Conservation (phyloP, 1,140 invertebrate species). For the Platorchestia sp. region DNA sequence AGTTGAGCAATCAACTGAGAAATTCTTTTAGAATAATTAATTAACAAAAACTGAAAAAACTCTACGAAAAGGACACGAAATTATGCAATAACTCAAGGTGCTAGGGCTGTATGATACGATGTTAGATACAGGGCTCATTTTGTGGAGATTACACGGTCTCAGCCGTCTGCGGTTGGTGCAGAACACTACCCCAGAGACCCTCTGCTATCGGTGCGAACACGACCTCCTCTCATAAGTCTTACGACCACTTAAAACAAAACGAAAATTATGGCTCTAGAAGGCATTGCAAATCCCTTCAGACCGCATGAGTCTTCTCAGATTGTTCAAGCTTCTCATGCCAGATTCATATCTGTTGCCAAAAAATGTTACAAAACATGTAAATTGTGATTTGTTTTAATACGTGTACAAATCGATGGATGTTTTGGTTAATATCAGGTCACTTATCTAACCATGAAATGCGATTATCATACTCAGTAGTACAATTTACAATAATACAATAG, state of each 20-base stretch:
- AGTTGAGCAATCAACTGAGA: not conserved
- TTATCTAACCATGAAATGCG: not conserved
- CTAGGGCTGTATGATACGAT: not conserved
- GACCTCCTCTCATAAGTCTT: not conserved
- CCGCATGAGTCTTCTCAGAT: not conserved
- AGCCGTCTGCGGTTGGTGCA: not conserved
- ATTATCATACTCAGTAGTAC: too few relatives aligned
- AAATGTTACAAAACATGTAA: not conserved
- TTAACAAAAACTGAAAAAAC: not conserved
- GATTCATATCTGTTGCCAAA: not conserved
- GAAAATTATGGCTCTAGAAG: constrained; percentile 6
- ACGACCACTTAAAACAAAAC: constrained; percentile 18
- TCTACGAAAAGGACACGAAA: not conserved
- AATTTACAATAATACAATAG: too few relatives aligned
- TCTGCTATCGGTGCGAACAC: not conserved
- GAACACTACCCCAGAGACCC: not conserved
- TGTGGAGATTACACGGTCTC: not conserved
- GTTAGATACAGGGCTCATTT: not conserved
- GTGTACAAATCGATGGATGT: not conserved
- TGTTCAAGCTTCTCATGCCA: not conserved
- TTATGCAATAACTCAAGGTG: not conserved
- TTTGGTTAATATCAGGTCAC: not conserved
- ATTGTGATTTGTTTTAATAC: not conserved
- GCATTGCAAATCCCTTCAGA: not conserved
- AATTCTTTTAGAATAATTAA: not conserved